Evolutionary conservation across 2,797 vertebrate genomes (phyloP), one percentile per base, ranked within the genome.

Genomic region (Ptychobarbus kaznakovi): DNA sequence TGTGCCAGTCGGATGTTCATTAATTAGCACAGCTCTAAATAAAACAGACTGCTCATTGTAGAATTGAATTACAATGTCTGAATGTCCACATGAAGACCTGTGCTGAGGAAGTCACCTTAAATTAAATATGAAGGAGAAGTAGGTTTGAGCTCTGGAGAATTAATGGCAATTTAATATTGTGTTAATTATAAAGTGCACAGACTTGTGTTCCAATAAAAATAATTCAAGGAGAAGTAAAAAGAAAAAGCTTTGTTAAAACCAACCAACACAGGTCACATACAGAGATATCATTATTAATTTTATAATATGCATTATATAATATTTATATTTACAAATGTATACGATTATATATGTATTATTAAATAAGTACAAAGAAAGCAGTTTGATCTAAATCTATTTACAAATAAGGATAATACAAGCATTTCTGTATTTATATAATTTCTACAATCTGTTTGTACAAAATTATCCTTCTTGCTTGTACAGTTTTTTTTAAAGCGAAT

Each of bases 11-110:
- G 53, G 58, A 86, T 73, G 74, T 74, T 78, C 42, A 53, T 88
- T 91, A 92, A 93, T 93, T 91, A 93, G 91, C 32, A 85, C 44
- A 87, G 58, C 63, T 81, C 75, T 69, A 70, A 90, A 88, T 87
- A 86, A 69, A 87, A 81, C 18, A 51, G 51, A 76, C 81, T 68
- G n/a, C 74, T 82, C 68, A 83, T 83, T 86, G 49, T 75, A 63
- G 61, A 88, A 89, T 72, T 86, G 80, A 88, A 88, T 90, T 84
- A 86, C 49, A 80, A 68, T 22, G 42, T 88, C 56, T 70, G 53
- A 87, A 49, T 86, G 90, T 89, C 90, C 89, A 91, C 68, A 79
- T 83, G 58, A 70, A 86, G 73, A 87, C 84, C 72, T 80, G 69
- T 86, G 63, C 85, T 61, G 76, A 82, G 76, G 86, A 85, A 61